Evolutionary conservation across 2,113 vertebrate genomes (phyloP), one percentile per base, ranked within the genome.

Genomic region (Anolis carolinensis): DNA sequence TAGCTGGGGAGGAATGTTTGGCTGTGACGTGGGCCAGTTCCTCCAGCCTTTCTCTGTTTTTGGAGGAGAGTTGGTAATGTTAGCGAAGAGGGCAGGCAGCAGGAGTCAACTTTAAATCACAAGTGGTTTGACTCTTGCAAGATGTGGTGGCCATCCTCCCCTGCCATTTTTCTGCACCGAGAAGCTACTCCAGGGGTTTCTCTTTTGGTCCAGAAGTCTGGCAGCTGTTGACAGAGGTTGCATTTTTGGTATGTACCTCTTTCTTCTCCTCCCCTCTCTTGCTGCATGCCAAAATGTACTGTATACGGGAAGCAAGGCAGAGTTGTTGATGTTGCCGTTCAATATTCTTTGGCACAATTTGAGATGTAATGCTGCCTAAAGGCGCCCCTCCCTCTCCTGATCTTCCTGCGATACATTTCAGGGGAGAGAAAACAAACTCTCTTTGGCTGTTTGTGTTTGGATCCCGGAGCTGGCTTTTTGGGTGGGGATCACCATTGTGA

Each of bases 91-190:
- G 48, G 39, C 59, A 81, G 27, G 85, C 68, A 79, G 75, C 55
- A 65, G n/a, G 82, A 34, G n/a, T 79, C 75, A 73, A 48, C 81
- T 87, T 75, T 67, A 83, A 87, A 83, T 67, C 14, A 16, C n/a
- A 71, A 72, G 75, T 65, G 76, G 81, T 65, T 83, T 86, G 13
- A 83, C 55, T 79, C 67, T 83, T 39, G 13, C n/a, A 74, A 32
- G 77, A 74, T 74, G 32, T 67, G 76, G 34, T 39, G 65, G 78
- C 55, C 62, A 34, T 30, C 23, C 39, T 27, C 68, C 34, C 74
- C 44, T 52, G n/a, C 59, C 76, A n/a, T 68, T 74, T 74, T 80
- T 25, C 39, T 84, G 23, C 59, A 67, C 18, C 32, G 76, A 74
- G 39, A 55, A 74, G 70, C 44, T n/a, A 65, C 55, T 79, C 59